Evolutionary conservation across 2,888 invertebrate genomes (phyloP).

Genomic region (Eurytoma californica): DNA sequence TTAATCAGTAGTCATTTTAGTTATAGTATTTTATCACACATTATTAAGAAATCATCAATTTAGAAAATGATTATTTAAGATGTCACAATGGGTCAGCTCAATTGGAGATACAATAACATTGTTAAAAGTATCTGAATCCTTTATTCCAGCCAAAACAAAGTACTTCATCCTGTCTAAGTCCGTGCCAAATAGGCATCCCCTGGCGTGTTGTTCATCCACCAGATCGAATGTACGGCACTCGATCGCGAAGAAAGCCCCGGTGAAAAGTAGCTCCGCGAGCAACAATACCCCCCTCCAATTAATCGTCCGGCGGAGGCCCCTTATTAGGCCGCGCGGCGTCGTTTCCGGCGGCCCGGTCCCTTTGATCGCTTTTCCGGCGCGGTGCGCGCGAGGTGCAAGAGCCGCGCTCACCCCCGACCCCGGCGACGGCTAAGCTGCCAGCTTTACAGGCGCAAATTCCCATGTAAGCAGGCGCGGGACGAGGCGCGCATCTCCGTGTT

Average conservation of each 20-base stretch:
- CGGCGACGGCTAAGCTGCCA: conserved; percentile 28
- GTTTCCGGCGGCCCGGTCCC: conserved; percentile 40
- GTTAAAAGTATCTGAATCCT: not conserved
- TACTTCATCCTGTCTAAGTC: not conserved
- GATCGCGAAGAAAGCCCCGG: not conserved
- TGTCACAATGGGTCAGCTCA: not conserved
- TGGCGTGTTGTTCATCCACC: not conserved
- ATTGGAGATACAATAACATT: not conserved
- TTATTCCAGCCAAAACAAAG: not conserved
- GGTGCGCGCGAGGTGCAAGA: conserved; percentile 30
- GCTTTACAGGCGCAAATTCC: conserved; percentile 64
- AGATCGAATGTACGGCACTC: not conserved
- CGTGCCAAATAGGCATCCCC: not conserved
- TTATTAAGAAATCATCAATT: too few relatives aligned
- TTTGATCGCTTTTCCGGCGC: conserved; percentile 29
- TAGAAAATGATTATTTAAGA: too few relatives aligned
- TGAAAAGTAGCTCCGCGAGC: not conserved
- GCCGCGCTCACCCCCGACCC: not conserved
- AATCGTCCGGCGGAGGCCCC: not conserved
- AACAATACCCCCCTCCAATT: not conserved
- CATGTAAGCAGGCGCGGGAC: conserved; percentile 62
- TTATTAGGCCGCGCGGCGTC: not conserved
- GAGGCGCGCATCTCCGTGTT: too few relatives aligned
- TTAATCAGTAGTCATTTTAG: too few relatives aligned
- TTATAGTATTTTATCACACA: too few relatives aligned